A percentile compares a stretch with the other conserved stretches of the same genome.
phyloP scores from a whole-genome alignment of 2,888 invertebrate genomes.

The Spisula solida region DNA sequence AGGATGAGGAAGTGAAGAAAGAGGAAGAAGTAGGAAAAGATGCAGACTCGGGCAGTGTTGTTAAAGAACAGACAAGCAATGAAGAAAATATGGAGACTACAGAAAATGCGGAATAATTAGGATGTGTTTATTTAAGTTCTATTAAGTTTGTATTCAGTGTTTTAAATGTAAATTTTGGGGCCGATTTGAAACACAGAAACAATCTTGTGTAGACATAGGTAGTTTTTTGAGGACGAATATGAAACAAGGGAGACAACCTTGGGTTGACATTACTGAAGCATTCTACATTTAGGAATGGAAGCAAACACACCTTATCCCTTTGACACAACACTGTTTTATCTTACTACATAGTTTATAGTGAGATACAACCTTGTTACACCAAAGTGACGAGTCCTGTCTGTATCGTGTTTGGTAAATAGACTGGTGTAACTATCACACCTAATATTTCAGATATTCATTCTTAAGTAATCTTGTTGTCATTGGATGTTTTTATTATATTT shows the following conservation, averaged over 20 bases:
- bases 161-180: not conserved
- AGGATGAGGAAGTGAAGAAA: not conserved
- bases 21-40: not conserved
- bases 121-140: not conserved
- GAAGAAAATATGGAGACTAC: not conserved
- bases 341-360: too few species aligned
- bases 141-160: not conserved
- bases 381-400: too few species aligned
- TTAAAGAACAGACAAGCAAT: slow-evolving; percentile 22
- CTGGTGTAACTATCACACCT: not conserved
- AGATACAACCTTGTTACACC: too few species aligned
- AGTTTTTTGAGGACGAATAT: not conserved
- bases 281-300: too few species aligned
- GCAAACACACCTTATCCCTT: too few species aligned
- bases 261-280: too few species aligned
- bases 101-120: not conserved
- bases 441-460: not conserved
- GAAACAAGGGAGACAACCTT: not conserved
- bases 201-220: not conserved
- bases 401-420: too few species aligned
- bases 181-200: not conserved
- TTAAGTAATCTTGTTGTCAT: not conserved
- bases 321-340: too few species aligned
- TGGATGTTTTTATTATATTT: slow-evolving; percentile 1
- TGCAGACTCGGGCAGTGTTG: not conserved